These are phyloP conservation scores for Falco cherrug DNA, from an alignment of 2,797 vertebrate genomes.

Conservation along the genomic window DNA sequence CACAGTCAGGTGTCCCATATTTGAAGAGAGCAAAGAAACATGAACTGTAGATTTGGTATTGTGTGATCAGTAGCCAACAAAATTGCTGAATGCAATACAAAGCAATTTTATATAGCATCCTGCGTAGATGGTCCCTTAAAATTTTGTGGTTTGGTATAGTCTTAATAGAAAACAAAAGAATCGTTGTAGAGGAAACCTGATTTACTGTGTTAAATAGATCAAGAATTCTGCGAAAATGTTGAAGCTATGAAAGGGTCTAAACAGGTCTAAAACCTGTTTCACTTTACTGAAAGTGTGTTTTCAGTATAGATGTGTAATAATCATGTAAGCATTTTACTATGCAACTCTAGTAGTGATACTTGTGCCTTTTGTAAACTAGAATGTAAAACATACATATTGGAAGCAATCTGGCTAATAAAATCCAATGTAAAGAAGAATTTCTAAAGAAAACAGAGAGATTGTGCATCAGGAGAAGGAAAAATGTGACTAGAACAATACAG, in stretches of 20 bases:
- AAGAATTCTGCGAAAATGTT: neutral
- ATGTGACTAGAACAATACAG: neutral
- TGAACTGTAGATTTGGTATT: neutral
- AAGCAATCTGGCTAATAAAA: neutral
- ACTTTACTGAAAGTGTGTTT: neutral
- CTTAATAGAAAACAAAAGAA: neutral
- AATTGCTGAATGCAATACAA: neutral
- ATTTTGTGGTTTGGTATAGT: neutral
- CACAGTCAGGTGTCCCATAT: neutral
- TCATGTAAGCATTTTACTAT: neutral
- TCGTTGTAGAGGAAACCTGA: neutral
- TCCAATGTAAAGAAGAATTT: neutral
- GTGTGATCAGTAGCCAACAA: neutral
- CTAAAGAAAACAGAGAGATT: neutral
- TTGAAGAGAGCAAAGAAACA: neutral
- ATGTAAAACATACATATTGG: neutral
- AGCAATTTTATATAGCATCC: neutral
- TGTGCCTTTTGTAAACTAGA: neutral
- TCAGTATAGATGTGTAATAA: neutral
- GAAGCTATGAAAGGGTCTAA: neutral
- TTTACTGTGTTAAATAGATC: neutral
- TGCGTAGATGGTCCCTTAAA: neutral
- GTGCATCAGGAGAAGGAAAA: neutral
- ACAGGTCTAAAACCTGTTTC: neutral
- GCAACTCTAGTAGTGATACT: neutral